Evolutionary conservation across 2,888 invertebrate species (phyloP).

Genomic region (Eugnorisma glareosa): DNA sequence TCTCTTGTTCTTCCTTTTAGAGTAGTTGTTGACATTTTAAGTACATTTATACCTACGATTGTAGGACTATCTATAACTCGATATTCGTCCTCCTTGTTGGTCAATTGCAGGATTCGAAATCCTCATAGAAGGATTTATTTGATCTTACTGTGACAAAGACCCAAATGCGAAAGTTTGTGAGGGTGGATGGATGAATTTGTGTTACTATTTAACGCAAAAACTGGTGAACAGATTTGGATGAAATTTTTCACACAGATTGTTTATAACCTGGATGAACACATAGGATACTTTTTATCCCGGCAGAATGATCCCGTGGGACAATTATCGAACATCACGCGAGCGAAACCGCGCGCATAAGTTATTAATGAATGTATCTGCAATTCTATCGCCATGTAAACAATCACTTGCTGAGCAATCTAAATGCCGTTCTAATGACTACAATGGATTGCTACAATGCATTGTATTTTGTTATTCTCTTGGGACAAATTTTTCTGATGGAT

Average conservation of each 20-base stretch:
- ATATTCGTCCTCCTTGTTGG: conserved; percentile 27
- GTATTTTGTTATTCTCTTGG: conserved; percentile 15
- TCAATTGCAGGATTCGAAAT: conserved; percentile 1
- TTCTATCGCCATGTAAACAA: conserved; percentile 28
- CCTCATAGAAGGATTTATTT: not conserved
- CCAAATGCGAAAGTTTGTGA: no score
- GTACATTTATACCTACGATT: conserved; percentile 13
- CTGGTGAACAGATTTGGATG: no score
- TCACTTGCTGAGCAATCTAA: conserved; percentile 37
- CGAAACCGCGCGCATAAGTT: no score
- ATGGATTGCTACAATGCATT: conserved; percentile 40
- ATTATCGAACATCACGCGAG: no score
- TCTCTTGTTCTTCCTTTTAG: conserved; percentile 57
- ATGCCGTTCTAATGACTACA: conserved; percentile 31
- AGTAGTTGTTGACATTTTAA: conserved; percentile 52
- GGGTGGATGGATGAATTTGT: no score
- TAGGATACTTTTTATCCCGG: no score
- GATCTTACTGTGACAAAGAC: conserved; percentile 9
- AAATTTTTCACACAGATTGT: no score
- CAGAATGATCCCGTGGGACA: no score
- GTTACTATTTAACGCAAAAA: no score
- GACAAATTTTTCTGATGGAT: not conserved
- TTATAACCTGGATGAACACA: no score
- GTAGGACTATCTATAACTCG: conserved; percentile 16
- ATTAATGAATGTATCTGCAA: not conserved